Percentiles rank a stretch among this genome's conserved stretches.
Conservation (phyloP, 2,888 invertebrate species). For the Dusona sp. region DNA sequence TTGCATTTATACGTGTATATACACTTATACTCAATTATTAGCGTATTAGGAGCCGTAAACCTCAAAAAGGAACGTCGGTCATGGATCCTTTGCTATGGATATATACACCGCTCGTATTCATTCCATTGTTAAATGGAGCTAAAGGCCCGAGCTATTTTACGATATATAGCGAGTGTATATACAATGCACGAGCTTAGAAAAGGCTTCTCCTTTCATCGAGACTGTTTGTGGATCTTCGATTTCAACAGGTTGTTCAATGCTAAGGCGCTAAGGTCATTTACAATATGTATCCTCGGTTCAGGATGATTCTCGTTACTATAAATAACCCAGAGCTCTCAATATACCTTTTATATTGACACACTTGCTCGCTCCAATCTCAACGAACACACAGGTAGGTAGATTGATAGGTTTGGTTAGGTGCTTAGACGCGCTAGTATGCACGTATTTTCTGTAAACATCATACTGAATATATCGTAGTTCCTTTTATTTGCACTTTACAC, state of each 20-base stretch:
- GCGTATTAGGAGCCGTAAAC: conserved; percentile 8
- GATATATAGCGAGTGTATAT: neutral
- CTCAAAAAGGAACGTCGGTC: conserved; percentile 1
- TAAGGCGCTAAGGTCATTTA: conserved; percentile 53
- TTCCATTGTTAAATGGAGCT: conserved; percentile 13
- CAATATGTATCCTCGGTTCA: conserved; percentile 39
- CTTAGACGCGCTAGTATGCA: neutral
- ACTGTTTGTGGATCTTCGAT: conserved; percentile 24
- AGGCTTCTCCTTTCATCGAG: conserved; percentile 33
- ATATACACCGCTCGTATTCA: neutral
- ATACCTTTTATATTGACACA: conserved; percentile 26
- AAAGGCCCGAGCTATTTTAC: conserved; percentile 15
- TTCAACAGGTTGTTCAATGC: conserved; percentile 59
- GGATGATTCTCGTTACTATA: conserved; percentile 54
- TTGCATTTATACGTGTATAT: conserved; percentile 35
- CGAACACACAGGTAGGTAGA: conserved; percentile 3
- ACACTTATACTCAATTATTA: conserved; percentile 33
- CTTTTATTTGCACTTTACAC: neutral
- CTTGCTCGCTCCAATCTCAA: conserved; percentile 24
- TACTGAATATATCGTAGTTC: neutral
- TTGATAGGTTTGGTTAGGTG: neutral
- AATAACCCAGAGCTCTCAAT: conserved; percentile 38
- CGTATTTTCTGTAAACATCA: neutral
- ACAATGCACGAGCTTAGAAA: neutral
- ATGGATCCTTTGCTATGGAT: neutral